Percentiles rank a stretch among this genome's conserved stretches.
These are phyloP conservation scores for Hypotaenidia philippensis DNA, from an alignment of 2,797 vertebrate genomes.

Conservation along the genomic window DNA sequence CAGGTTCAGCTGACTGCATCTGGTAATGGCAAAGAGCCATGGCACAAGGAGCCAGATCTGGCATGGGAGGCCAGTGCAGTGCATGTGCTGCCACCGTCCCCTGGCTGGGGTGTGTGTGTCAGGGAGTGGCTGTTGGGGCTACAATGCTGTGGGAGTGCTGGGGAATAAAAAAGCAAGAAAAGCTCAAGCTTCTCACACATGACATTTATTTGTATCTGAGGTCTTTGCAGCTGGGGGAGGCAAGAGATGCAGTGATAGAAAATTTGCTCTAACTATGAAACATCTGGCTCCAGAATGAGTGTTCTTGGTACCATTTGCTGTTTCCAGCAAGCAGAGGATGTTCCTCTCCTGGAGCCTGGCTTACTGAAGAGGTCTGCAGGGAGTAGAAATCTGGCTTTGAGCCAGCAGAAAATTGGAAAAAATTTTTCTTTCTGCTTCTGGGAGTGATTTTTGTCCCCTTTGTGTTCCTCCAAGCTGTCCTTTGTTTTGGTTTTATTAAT, in stretches of 20 bases:
- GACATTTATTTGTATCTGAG: neutral
- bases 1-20: neutral
- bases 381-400: neutral
- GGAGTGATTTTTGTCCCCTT: neutral
- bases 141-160: neutral
- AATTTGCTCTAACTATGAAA: neutral
- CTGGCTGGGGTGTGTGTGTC: no score
- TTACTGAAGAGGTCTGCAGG: neutral
- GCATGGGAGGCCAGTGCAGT: neutral
- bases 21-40: no score
- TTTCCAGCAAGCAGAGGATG: neutral
- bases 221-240: neutral
- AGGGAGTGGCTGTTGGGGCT: neutral
- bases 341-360: neutral
- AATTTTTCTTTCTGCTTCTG: neutral
- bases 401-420: accelerated
- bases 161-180: accelerated
- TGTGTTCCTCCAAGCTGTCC: neutral
- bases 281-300: neutral
- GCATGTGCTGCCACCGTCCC: accelerated
- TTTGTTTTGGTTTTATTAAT: neutral
- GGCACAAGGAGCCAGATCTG: neutral
- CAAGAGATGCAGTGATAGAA: neutral
- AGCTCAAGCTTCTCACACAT: neutral
- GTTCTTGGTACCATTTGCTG: neutral